A percentile compares a stretch with the other conserved stretches of the same genome.
phyloP scores from a whole-genome alignment of 2,797 vertebrate genomes.

The Craterocephalus amniculus region DNA sequence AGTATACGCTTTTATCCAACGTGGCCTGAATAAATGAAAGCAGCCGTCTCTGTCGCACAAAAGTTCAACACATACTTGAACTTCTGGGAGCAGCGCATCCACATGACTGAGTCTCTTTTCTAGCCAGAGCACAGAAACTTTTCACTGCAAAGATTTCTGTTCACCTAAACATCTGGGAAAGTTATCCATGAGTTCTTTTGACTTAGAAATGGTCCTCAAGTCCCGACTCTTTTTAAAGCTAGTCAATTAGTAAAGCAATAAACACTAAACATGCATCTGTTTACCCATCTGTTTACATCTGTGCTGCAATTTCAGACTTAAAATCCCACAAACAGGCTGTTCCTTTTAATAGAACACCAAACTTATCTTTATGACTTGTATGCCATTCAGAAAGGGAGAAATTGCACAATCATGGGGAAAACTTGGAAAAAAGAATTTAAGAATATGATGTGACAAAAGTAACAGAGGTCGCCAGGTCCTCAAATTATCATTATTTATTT shows the following conservation, averaged over 20 bases:
- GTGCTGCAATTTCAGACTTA: background rate
- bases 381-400: too few relatives aligned
- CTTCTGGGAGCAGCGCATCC: conserved; percentile 24
- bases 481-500: background rate
- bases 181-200: background rate
- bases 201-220: background rate
- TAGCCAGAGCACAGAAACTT: conserved; percentile 12
- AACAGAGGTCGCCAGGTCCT: background rate
- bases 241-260: background rate
- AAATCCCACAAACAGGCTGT: background rate
- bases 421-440: background rate
- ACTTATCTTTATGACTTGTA: too few relatives aligned
- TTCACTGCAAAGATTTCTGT: background rate
- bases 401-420: background rate
- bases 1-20: conserved; percentile 57
- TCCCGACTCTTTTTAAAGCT: too few relatives aligned
- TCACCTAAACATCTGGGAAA: background rate
- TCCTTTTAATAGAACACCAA: background rate
- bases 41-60: conserved; percentile 36
- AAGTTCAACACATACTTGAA: conserved; percentile 45
- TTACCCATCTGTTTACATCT: too few relatives aligned
- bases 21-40: conserved; percentile 61
- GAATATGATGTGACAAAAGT: background rate
- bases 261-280: background rate
- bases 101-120: conserved; percentile 9